Evolutionary conservation across 1,140 invertebrate species (phyloP).

Genomic region (Pectinophora gossypiella): DNA sequence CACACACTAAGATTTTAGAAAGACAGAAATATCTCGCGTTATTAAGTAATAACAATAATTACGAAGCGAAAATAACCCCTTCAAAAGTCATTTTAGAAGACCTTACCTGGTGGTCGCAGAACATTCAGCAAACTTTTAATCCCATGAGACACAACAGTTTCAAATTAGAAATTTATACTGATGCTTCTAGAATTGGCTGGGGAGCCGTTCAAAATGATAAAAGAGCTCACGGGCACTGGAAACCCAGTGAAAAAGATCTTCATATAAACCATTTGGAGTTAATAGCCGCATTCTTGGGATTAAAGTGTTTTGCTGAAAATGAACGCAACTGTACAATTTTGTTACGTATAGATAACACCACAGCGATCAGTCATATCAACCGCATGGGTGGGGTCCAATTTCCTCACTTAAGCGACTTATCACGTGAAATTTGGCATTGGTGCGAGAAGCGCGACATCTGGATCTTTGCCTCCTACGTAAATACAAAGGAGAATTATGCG

Average conservation of each 20-base stretch:
- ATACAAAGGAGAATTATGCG: slow-evolving; percentile 21
- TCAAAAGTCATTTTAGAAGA: not conserved
- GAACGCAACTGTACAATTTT: slow-evolving; percentile 20
- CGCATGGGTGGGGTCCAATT: too few relatives aligned
- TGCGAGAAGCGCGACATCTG: slow-evolving; percentile 17
- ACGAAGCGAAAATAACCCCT: not conserved
- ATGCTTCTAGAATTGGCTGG: slow-evolving; percentile 8
- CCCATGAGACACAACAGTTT: not conserved
- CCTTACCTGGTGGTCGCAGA: slow-evolving; percentile 3
- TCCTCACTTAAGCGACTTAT: too few relatives aligned
- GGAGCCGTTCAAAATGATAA: not conserved
- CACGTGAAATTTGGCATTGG: slow-evolving; percentile 20
- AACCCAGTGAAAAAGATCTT: not conserved
- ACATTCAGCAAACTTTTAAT: not conserved
- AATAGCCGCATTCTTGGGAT: slow-evolving; percentile 1
- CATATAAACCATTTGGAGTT: slow-evolving; percentile 8
- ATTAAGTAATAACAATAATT: not conserved
- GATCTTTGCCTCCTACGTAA: slow-evolving; percentile 24
- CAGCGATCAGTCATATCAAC: slow-evolving; percentile 6
- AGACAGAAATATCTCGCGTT: slow-evolving; percentile 3
- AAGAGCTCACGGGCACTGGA: not conserved
- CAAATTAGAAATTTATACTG: slow-evolving; percentile 5
- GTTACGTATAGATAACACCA: slow-evolving; percentile 32
- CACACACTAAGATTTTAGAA: slow-evolving; percentile 1
- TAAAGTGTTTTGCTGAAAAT: slow-evolving; percentile 6